phyloP scores from a whole-genome alignment of 92 coral and sea anemone species.

The Zoanthus sociatus region DNA sequence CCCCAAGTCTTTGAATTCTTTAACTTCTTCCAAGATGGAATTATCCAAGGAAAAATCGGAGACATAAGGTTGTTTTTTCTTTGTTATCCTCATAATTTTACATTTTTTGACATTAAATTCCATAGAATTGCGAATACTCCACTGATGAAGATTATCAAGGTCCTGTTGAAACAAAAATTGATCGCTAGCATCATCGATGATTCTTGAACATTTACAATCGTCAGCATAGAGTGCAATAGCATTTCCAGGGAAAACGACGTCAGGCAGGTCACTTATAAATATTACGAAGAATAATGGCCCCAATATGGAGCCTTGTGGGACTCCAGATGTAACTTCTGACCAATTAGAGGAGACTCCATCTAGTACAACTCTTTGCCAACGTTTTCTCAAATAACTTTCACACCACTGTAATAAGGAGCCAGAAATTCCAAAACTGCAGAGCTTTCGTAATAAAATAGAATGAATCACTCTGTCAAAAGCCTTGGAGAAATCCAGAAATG shows the following conservation, averaged over 20 bases:
- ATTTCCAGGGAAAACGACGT: conserved; percentile 54
- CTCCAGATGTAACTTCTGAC: conserved; percentile 54
- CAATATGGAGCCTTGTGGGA: conserved; percentile 60
- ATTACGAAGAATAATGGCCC: conserved; percentile 53
- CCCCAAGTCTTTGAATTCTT: conserved; percentile 16
- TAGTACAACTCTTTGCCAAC: conserved; percentile 45
- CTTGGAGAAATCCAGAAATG: conserved; percentile 34
- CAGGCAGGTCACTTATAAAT: conserved; percentile 46
- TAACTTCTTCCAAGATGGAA: conserved; percentile 24
- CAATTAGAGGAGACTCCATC: conserved; percentile 50
- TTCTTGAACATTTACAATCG: conserved; percentile 49
- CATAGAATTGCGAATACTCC: conserved; percentile 55
- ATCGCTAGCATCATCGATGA: conserved; percentile 41
- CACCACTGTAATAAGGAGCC: conserved; percentile 3
- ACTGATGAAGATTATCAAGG: conserved; percentile 47
- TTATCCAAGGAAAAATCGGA: conserved; percentile 31
- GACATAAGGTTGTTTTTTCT: conserved; percentile 33
- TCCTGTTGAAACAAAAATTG: conserved; percentile 42
- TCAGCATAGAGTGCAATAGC: conserved; percentile 49
- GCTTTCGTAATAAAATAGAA: too few species aligned
- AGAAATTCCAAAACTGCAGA: too few species aligned
- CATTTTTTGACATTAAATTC: conserved; percentile 60
- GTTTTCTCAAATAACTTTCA: conserved; percentile 20
- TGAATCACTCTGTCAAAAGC: not conserved
- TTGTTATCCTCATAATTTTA: conserved; percentile 27